Conservation (phyloP, 2,113 vertebrate genomes). For the Apodemus speciosus region DNA sequence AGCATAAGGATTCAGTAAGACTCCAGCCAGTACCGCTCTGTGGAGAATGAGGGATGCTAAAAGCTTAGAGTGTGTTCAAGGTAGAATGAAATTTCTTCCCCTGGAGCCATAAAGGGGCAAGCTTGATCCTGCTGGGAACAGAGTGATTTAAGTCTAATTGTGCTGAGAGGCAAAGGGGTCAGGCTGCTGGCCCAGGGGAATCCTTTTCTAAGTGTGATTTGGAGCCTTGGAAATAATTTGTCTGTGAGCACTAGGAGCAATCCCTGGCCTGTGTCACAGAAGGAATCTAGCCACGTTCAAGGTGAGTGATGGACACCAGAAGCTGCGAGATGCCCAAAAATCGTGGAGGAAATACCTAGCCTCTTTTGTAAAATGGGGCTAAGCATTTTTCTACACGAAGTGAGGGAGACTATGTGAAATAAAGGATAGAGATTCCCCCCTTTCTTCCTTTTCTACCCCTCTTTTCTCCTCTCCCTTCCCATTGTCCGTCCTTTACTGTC, state of each 20-base stretch:
- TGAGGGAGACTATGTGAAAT: accelerated
- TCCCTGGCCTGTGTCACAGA: background rate
- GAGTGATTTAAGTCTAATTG: background rate
- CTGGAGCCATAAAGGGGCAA: background rate
- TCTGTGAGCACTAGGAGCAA: background rate
- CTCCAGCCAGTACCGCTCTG: accelerated
- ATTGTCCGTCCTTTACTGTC: background rate
- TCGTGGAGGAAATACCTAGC: background rate
- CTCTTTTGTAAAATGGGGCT: background rate
- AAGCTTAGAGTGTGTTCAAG: background rate
- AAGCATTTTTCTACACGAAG: background rate
- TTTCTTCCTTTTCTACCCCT: background rate
- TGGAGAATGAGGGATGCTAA: background rate
- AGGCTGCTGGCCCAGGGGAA: background rate
- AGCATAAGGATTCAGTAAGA: background rate
- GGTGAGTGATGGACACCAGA: background rate
- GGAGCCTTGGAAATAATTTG: background rate
- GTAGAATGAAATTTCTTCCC: background rate
- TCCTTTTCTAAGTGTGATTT: background rate
- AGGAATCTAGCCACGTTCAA: background rate
- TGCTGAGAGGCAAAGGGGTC: background rate
- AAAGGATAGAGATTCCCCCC: background rate
- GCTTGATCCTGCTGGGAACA: background rate
- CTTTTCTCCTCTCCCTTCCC: background rate
- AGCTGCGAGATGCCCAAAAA: background rate